Evolutionary conservation across 2,113 vertebrate genomes (phyloP).

Genomic region (Ptilorrhoa leucosticta): DNA sequence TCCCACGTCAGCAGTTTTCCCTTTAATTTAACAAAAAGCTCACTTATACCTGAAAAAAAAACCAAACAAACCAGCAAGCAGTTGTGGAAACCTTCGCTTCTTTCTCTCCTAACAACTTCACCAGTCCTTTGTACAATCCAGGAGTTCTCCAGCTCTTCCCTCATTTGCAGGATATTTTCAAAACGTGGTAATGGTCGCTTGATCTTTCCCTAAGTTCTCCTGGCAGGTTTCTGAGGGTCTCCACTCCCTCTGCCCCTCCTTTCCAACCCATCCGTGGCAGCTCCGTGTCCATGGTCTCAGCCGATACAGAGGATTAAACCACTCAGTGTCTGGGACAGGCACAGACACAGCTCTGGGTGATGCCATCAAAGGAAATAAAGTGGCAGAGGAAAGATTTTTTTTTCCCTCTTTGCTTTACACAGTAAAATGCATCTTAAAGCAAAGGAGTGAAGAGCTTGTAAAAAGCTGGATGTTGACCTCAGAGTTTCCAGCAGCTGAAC

Average conservation of each 20-base stretch:
- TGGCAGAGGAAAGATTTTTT: neutral
- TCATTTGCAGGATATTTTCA: neutral
- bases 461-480: neutral
- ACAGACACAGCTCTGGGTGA: neutral
- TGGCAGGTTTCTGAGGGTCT: neutral
- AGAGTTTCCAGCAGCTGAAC: neutral
- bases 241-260: neutral
- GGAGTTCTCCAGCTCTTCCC: neutral
- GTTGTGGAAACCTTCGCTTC: neutral
- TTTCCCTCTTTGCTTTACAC: neutral
- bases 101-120: neutral
- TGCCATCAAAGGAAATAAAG: neutral
- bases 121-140: neutral
- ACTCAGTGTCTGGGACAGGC: neutral
- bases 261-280: neutral
- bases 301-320: neutral
- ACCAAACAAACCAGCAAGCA: neutral
- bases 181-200: rapidly evolving
- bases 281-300: neutral
- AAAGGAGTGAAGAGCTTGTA: neutral
- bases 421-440: neutral
- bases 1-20: neutral
- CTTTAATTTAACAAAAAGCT: neutral
- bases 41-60: neutral
- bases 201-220: neutral